Percentiles rank a stretch among this genome's conserved stretches.
Evolutionary conservation across 2,888 invertebrate genomes (phyloP).

Genomic region (Tortrix viridana): DNA sequence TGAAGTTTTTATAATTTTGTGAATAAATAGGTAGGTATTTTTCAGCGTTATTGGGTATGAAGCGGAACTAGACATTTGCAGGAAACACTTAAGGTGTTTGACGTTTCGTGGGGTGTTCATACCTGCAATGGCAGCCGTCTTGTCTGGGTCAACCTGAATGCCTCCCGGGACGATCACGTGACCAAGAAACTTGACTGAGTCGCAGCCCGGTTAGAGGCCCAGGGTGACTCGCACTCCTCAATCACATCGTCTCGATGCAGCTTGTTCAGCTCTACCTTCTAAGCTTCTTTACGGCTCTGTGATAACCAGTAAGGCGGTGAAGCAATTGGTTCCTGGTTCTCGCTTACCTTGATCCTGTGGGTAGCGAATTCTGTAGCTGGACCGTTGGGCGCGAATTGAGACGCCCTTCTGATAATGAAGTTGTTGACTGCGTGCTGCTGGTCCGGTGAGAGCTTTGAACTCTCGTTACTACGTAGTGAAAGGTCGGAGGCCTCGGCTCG

Average conservation of each 20-base stretch:
- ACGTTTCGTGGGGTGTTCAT: conserved; percentile 43
- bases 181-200: conserved; percentile 49
- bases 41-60: too few relatives aligned
- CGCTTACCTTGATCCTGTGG: conserved; percentile 11
- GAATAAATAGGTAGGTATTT: too few relatives aligned
- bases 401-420: neutral
- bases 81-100: conserved; percentile 42
- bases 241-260: neutral
- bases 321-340: conserved; percentile 3
- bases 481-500: conserved; percentile 7
- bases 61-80: too few relatives aligned
- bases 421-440: conserved; percentile 8
- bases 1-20: too few relatives aligned
- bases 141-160: too few relatives aligned
- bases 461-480: conserved; percentile 7
- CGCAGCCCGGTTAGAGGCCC: too few relatives aligned
- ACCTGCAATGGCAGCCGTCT: conserved; percentile 45
- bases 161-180: conserved; percentile 51
- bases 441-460: neutral
- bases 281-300: neutral
- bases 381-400: conserved; percentile 6
- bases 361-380: neutral
- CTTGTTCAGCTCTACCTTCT: conserved; percentile 4
- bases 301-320: conserved; percentile 11
- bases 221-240: conserved; percentile 20